Conservation (phyloP, 64 coral and sea anemone species). For the Dendrophyllia cribrosa region DNA sequence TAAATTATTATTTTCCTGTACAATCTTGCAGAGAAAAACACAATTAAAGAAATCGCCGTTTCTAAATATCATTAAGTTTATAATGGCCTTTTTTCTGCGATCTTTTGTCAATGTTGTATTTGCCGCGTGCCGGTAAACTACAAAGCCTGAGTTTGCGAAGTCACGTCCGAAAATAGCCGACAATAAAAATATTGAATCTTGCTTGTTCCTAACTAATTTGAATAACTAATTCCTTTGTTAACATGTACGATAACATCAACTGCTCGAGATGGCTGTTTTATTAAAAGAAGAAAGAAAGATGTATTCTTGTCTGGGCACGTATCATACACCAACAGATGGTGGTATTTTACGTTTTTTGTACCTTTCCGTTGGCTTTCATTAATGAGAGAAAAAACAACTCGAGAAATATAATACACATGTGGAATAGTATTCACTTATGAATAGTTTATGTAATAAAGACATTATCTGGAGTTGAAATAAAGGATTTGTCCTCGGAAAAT, state of each 20-base stretch:
- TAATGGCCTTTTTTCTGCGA: background rate
- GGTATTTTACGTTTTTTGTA: background rate
- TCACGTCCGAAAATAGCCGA: constrained; percentile 35
- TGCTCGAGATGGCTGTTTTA: background rate
- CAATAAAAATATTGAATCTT: background rate
- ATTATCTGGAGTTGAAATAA: background rate
- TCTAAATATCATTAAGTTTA: too few relatives aligned
- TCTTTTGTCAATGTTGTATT: background rate
- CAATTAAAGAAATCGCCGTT: too few relatives aligned
- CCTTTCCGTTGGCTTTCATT: background rate
- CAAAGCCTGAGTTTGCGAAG: background rate
- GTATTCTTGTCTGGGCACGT: constrained; percentile 11
- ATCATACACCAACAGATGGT: background rate
- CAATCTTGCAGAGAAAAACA: too few relatives aligned
- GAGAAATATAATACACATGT: too few relatives aligned
- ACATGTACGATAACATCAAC: background rate
- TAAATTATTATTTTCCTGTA: background rate
- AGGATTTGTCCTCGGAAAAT: background rate
- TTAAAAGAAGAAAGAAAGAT: background rate
- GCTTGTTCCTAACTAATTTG: background rate
- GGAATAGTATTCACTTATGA: background rate
- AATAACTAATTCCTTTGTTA: background rate
- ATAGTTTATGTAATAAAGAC: background rate
- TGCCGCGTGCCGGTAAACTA: background rate
- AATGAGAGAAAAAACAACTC: background rate